These are phyloP conservation scores for Cathartes aura DNA, from an alignment of 2,113 vertebrate species.

Conservation along the genomic window DNA sequence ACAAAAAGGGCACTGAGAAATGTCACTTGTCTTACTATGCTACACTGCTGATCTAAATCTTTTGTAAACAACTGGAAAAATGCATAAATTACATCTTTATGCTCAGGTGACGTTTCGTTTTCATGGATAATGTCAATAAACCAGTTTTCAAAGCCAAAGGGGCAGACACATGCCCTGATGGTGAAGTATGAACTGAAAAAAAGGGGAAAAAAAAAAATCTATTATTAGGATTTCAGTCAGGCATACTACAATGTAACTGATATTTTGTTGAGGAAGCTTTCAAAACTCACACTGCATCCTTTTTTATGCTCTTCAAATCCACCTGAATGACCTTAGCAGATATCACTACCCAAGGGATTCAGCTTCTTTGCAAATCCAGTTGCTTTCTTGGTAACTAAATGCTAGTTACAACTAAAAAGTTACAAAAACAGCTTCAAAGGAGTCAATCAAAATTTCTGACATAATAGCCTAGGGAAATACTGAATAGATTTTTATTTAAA, in stretches of 20 bases:
- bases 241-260: not conserved
- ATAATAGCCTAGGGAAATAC: not conserved
- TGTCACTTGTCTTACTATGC: not conserved
- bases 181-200: not conserved
- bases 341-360: not conserved
- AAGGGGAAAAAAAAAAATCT: fast-evolving
- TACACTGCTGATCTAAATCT: not conserved
- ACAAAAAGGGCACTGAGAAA: not conserved
- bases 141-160: not conserved
- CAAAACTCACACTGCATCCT: not conserved
- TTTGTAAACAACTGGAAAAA: not conserved
- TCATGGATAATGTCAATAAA: not conserved
- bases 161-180: not conserved
- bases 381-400: not conserved
- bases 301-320: not conserved
- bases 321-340: not conserved
- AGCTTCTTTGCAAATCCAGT: not conserved
- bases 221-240: not conserved
- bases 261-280: not conserved
- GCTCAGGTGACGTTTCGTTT: not conserved
- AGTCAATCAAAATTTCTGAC: not conserved
- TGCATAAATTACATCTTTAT: not conserved
- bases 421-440: not conserved
- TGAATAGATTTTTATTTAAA: not conserved
- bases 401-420: not conserved